These are phyloP conservation scores for Chiloscyllium plagiosum DNA, from an alignment of 2,113 vertebrate genomes.

Conservation along the genomic window DNA sequence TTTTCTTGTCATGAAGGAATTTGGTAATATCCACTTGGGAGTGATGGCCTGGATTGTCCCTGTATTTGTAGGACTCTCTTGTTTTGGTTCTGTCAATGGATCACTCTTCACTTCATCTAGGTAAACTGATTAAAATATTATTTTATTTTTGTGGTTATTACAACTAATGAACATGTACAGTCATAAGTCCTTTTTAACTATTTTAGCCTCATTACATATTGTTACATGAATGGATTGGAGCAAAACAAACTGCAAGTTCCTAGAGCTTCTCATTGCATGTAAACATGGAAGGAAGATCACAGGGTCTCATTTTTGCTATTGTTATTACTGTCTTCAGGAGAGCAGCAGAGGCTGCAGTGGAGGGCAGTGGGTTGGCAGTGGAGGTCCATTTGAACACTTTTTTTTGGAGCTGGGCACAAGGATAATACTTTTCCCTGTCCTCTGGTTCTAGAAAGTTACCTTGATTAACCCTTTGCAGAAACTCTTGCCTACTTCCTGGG, in stretches of 20 bases:
- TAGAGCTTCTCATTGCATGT: no score
- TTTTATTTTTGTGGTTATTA: background rate
- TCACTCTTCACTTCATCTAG: conserved; percentile 95
- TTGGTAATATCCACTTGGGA: conserved; percentile 82
- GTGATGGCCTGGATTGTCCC: conserved; percentile 97
- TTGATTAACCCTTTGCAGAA: background rate
- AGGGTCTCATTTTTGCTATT: no score
- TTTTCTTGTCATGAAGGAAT: conserved; percentile 62
- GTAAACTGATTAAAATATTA: conserved; percentile 50
- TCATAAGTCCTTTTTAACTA: background rate
- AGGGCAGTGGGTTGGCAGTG: background rate
- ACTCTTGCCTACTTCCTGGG: background rate
- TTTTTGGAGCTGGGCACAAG: background rate
- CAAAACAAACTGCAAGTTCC: no score
- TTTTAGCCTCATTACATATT: background rate
- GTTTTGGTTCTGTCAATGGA: conserved; percentile 93
- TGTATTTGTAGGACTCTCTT: conserved; percentile 90
- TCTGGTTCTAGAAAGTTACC: background rate
- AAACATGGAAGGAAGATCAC: no score
- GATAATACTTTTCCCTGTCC: background rate
- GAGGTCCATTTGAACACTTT: background rate
- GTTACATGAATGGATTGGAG: background rate
- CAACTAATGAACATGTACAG: background rate
- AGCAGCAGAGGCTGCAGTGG: background rate
- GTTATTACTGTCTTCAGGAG: background rate